A percentile compares a stretch with the other conserved stretches of the same genome.
Conservation (phyloP, 2,888 invertebrate species). For the Agriopis marginaria region DNA sequence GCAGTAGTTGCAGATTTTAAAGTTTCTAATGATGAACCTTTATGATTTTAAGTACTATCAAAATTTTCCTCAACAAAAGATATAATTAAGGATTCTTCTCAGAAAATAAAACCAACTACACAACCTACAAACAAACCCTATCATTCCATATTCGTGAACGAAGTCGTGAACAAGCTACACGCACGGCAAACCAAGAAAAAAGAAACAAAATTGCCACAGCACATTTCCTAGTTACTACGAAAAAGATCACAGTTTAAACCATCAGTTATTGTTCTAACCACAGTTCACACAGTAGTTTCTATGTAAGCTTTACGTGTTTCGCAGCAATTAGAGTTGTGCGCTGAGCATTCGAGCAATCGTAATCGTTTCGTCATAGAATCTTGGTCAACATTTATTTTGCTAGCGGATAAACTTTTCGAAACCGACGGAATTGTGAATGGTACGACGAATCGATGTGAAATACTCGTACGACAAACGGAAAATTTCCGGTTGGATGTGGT, state of each 20-base stretch:
- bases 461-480: constrained; percentile 21
- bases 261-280: not conserved
- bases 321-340: constrained; percentile 64
- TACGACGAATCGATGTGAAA: constrained; percentile 34
- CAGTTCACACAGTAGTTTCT: constrained; percentile 8
- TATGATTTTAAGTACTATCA: not conserved
- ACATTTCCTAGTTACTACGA: constrained; percentile 19
- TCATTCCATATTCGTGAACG: constrained; percentile 25
- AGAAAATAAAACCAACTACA: not conserved
- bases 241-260: constrained; percentile 5
- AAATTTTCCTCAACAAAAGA: not conserved
- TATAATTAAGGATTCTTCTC: constrained; percentile 1
- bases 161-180: constrained; percentile 29
- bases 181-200: constrained; percentile 21
- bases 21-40: no score
- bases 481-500: constrained; percentile 22
- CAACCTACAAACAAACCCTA: constrained; percentile 18
- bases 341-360: constrained; percentile 60
- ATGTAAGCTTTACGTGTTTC: constrained; percentile 61
- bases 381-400: constrained; percentile 65
- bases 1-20: no score
- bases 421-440: constrained; percentile 34
- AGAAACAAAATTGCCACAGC: constrained; percentile 23
- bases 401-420: constrained; percentile 42
- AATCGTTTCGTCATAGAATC: constrained; percentile 74